phyloP scores from a whole-genome alignment of 2,113 vertebrate genomes.

The Phycodurus eques region DNA sequence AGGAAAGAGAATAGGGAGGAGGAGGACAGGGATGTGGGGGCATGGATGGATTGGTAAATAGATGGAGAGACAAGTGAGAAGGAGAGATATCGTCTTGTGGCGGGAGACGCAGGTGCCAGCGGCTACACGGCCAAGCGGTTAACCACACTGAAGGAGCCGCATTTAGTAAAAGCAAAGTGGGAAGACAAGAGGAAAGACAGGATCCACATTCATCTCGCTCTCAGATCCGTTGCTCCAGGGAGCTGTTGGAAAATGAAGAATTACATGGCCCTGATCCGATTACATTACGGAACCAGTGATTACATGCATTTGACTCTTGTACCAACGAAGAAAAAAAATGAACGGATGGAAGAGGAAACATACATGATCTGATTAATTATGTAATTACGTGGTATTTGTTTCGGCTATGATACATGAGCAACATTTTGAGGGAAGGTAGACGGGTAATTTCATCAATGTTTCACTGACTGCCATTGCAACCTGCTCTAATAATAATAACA shows the following conservation, averaged over 20 bases:
- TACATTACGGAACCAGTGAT: conserved; percentile 70
- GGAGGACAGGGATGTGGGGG: conserved; percentile 27
- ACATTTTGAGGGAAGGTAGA: conserved; percentile 42
- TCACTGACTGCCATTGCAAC: conserved; percentile 41
- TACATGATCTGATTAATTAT: conserved; percentile 73
- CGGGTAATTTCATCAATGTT: conserved; percentile 56
- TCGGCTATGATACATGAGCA: conserved; percentile 62
- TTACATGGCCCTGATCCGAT: conserved; percentile 72
- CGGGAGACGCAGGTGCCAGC: conserved; percentile 46
- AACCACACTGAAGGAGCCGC: conserved; percentile 52
- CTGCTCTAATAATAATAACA: conserved; percentile 7
- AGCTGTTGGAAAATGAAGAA: conserved; percentile 74
- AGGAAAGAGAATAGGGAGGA: conserved; percentile 7
- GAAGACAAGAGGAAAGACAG: conserved; percentile 36
- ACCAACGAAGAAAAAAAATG: conserved; percentile 49
- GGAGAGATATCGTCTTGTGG: conserved; percentile 52
- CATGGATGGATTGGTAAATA: conserved; percentile 26
- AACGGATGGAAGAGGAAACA: conserved; percentile 56
- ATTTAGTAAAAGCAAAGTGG: conserved; percentile 43
- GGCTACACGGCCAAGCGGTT: conserved; percentile 45
- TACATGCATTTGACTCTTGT: conserved; percentile 70
- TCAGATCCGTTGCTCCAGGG: conserved; percentile 66
- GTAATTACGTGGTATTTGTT: conserved; percentile 67
- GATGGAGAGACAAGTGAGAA: conserved; percentile 42
- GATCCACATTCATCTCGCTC: conserved; percentile 60